A percentile compares a stretch with the other conserved stretches of the same genome.
Conservation (phyloP, 1,140 invertebrate genomes). For the Lerema accius region DNA sequence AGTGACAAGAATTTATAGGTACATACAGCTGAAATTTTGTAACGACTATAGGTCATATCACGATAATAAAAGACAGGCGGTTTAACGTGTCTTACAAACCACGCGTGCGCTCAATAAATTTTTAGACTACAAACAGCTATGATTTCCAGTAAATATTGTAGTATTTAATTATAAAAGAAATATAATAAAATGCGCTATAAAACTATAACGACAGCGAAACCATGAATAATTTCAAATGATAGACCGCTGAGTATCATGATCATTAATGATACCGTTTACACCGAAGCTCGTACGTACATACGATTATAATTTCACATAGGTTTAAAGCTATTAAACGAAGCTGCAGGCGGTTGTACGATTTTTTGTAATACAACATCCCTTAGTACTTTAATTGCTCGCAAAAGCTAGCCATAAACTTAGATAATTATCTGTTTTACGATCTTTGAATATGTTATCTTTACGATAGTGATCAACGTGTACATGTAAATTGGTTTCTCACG, state of each 20-base stretch:
- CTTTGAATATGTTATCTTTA: conserved; percentile 18
- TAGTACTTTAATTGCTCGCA: conserved; percentile 18
- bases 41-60: no score
- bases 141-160: no score
- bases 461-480: conserved; percentile 6
- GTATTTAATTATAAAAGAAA: no score
- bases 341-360: background rate
- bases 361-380: conserved; percentile 1
- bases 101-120: no score
- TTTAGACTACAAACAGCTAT: no score
- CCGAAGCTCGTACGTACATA: background rate
- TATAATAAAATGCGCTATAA: background rate
- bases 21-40: no score
- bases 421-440: conserved; percentile 22
- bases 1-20: no score
- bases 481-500: conserved; percentile 21
- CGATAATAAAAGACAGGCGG: no score
- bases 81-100: no score
- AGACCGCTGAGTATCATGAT: background rate
- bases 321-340: conserved; percentile 7
- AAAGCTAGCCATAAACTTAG: conserved; percentile 10
- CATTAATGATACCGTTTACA: conserved; percentile 3
- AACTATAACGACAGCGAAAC: background rate
- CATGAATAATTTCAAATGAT: conserved; percentile 14
- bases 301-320: conserved; percentile 1